Conservation (phyloP, 1,140 invertebrate species). For the Drosophila insularis region DNA sequence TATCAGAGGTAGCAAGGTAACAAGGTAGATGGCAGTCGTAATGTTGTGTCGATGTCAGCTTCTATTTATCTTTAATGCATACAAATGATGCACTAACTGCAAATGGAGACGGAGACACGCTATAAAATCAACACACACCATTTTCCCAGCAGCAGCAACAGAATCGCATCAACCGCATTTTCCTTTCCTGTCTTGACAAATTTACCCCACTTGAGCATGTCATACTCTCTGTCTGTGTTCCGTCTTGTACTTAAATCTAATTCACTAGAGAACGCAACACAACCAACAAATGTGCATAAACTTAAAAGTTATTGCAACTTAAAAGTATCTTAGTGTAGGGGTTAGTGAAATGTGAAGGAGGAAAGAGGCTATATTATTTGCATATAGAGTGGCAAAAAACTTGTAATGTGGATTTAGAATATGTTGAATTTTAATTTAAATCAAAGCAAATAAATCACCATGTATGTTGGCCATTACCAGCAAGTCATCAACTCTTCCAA, state of each 20-base stretch:
- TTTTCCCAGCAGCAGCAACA: constrained; percentile 40
- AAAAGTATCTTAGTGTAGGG: not conserved
- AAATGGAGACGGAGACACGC: constrained; percentile 57
- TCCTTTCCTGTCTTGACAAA: constrained; percentile 32
- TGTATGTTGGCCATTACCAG: not conserved
- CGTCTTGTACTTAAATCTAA: constrained; percentile 44
- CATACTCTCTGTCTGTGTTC: constrained; percentile 18
- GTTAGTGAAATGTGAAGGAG: too few species aligned
- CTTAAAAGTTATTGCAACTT: constrained; percentile 45
- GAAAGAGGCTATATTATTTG: not conserved
- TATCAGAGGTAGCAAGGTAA: not conserved
- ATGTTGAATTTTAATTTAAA: not conserved
- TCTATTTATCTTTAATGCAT: constrained; percentile 66
- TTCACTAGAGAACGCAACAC: constrained; percentile 47
- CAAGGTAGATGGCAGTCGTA: not conserved
- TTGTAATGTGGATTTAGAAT: not conserved
- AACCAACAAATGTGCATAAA: constrained; percentile 53
- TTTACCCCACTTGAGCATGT: constrained; percentile 44
- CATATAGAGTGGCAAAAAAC: not conserved
- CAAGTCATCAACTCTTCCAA: not conserved
- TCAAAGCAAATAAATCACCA: not conserved
- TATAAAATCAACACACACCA: constrained; percentile 74
- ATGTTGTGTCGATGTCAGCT: constrained; percentile 19
- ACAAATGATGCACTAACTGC: constrained; percentile 75
- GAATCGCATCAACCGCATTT: not conserved